phyloP scores from a whole-genome alignment of 2,888 invertebrate species.

The Glyphotaelius pellucidus region DNA sequence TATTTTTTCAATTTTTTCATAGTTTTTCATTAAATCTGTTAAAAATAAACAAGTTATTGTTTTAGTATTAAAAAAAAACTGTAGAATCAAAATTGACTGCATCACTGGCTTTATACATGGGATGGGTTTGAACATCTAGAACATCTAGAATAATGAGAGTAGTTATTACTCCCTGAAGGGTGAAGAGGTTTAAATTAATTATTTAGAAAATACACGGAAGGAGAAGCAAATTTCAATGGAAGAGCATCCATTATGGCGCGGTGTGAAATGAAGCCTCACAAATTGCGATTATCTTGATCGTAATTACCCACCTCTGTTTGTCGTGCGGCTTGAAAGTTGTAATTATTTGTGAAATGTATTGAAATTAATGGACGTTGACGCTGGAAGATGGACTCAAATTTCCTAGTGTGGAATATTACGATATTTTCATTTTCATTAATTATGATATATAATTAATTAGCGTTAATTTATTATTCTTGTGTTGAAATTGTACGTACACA shows the following conservation, averaged over 20 bases:
- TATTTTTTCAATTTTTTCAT: too few relatives aligned
- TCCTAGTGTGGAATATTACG: neutral
- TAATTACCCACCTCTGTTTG: neutral
- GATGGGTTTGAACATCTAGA: neutral
- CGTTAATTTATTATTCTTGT: neutral
- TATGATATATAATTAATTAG: neutral
- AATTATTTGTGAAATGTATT: constrained; percentile 2
- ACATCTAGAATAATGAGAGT: constrained; percentile 3
- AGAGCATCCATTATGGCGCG: neutral
- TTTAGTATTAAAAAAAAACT: neutral
- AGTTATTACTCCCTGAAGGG: neutral
- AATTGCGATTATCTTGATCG: constrained; percentile 7
- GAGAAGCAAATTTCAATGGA: neutral
- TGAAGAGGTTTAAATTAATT: neutral
- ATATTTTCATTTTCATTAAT: neutral
- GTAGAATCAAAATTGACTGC: neutral
- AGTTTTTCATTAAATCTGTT: neutral
- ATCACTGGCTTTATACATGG: neutral
- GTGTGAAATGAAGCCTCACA: constrained; percentile 14
- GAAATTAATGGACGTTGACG: neutral
- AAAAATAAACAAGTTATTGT: neutral
- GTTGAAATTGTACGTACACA: neutral
- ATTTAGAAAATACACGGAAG: constrained; percentile 20
- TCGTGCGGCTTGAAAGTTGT: neutral
- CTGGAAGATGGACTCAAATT: neutral